A percentile compares a stretch with the other conserved stretches of the same genome.
Conservation (phyloP, 2,113 vertebrate genomes). For the Pterophyllum scalare region DNA sequence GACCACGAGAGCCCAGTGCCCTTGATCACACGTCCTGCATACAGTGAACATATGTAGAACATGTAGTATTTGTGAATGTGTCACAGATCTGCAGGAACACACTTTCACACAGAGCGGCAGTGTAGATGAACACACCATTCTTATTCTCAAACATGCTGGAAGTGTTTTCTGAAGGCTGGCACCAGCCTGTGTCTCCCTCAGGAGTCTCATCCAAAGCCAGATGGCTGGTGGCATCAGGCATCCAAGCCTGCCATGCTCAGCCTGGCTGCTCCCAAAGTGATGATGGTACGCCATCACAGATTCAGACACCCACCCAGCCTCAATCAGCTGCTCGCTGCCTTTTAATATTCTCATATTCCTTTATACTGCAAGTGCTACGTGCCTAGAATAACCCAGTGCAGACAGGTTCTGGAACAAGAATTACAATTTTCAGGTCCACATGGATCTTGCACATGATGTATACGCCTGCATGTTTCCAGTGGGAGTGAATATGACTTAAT, state of each 20-base stretch:
- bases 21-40: conserved; percentile 8
- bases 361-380: conserved; percentile 2
- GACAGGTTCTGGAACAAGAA: background rate
- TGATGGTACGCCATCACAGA: conserved; percentile 59
- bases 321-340: conserved; percentile 49
- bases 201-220: conserved; percentile 77
- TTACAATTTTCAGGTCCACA: conserved; percentile 9
- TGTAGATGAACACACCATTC: conserved; percentile 61
- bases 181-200: conserved; percentile 62
- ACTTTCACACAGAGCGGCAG: conserved; percentile 27
- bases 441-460: background rate
- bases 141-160: conserved; percentile 70
- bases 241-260: conserved; percentile 69
- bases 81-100: conserved; percentile 35
- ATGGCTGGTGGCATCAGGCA: conserved; percentile 72
- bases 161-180: conserved; percentile 75
- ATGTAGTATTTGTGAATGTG: conserved; percentile 40
- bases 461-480: background rate
- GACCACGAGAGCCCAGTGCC: background rate
- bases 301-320: conserved; percentile 52
- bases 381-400: background rate
- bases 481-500: conserved; percentile 15
- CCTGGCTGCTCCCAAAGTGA: conserved; percentile 69
- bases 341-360: conserved; percentile 45
- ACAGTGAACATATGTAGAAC: conserved; percentile 42